Evolutionary conservation across 2,113 vertebrate species (phyloP).

Genomic region (Procavia capensis): DNA sequence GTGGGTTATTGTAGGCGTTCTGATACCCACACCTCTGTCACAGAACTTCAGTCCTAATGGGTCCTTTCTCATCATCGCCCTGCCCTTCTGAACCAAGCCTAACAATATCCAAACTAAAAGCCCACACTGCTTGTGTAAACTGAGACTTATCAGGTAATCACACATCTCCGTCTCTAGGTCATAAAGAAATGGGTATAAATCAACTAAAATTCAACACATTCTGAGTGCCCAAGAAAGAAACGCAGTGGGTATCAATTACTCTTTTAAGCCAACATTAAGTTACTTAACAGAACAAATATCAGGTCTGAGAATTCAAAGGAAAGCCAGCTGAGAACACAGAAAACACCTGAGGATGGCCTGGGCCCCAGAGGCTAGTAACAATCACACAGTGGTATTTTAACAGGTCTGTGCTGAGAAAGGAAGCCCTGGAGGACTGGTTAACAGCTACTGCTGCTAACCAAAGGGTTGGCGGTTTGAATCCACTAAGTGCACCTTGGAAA

Average conservation of each 20-base stretch:
- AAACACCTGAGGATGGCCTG: not conserved
- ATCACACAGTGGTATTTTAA: not conserved
- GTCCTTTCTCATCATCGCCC: not conserved
- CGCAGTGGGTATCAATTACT: not conserved
- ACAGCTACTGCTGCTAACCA: too few species aligned
- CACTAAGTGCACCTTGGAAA: too few species aligned
- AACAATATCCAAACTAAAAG: not conserved
- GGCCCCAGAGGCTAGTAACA: not conserved
- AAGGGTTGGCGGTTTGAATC: too few species aligned
- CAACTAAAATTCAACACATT: not conserved
- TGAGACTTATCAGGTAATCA: not conserved
- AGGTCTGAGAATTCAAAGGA: not conserved
- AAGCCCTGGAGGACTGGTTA: too few species aligned
- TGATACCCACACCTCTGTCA: not conserved
- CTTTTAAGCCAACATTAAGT: not conserved
- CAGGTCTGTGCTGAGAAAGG: not conserved
- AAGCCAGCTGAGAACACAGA: not conserved
- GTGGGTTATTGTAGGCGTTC: not conserved
- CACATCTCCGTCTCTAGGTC: not conserved
- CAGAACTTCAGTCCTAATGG: not conserved
- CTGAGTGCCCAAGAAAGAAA: not conserved
- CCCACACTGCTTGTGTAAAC: not conserved
- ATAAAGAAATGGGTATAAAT: not conserved
- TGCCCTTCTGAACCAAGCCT: not conserved
- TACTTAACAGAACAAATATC: conserved; percentile 12